Base-by-base conservation (phyloP, 1,140 invertebrate species). In the Drosophila novamexicana region DNA sequence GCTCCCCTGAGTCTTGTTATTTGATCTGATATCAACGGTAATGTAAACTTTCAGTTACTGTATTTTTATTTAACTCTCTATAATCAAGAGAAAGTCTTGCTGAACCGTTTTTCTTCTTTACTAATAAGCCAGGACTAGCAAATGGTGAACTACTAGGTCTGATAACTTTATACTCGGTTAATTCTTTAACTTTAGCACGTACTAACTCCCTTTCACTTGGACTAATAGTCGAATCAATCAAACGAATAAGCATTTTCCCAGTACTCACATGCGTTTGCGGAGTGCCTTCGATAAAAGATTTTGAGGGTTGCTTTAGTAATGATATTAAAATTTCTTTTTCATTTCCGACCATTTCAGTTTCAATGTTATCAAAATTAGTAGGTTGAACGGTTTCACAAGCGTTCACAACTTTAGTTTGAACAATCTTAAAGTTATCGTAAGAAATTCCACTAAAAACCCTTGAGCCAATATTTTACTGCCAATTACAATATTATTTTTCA, bases 131-230 rank as follows among this genome's bases (percentile, higher is more conserved):
- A 32, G 64, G 44, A 34, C 53, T 50, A 32, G 54, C 45, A 50
- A 57, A 58, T 49, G 34, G 44, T 39, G 64, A 67, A 56, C 53
- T 40, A 18, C 53, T 67, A n/a, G 53, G 53, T 49, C 64, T 57
- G 18, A 67, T 50, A 8, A 50, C 44, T 22, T 67, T 67, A 34
- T 10, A 50, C 34, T 67, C 53, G 9, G 57, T 32, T 44, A 67
- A 40, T 18, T 67, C 54, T 49, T 67, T n/a, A 36, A 67, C 18
- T 67, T 67, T 50, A 16, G 34, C 12, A 14, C 54, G 44, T 32
- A 67, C 34, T 58, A 58, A 8, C 7, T 68, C 56, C 14, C 47
- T 68, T 36, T 54, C 56, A 7, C 66, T 45, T 9, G 65, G 47
- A 45, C 57, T 54, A 12, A 61, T 29, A 29, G 22, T 29, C 22